phyloP scores from a whole-genome alignment of 1,140 invertebrate genomes.

The Ctenoplectra terminalis region DNA sequence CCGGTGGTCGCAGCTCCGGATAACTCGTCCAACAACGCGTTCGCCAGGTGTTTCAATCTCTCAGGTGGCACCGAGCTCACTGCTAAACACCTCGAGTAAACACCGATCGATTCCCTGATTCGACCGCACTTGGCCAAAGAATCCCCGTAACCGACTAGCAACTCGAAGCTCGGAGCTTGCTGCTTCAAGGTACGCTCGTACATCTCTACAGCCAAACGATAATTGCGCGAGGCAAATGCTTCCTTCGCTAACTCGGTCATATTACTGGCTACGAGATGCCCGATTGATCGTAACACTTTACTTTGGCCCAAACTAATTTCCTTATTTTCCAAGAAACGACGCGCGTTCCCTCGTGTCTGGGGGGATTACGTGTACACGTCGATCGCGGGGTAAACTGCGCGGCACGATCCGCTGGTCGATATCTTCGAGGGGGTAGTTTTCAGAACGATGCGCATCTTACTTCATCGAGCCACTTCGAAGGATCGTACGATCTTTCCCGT shows the following conservation, averaged over 20 bases:
- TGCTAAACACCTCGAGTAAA: conserved; percentile 83
- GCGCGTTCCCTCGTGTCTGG: too few species aligned
- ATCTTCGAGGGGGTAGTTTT: conserved; percentile 31
- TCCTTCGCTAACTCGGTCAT: conserved; percentile 81
- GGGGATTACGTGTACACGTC: conserved; percentile 23
- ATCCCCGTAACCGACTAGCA: conserved; percentile 83
- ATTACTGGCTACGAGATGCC: background rate
- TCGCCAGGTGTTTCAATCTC: conserved; percentile 79
- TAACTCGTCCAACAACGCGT: conserved; percentile 79
- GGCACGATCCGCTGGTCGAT: conserved; percentile 60
- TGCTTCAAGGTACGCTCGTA: conserved; percentile 79
- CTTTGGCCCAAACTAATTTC: background rate
- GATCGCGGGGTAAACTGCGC: conserved; percentile 42
- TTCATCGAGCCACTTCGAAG: background rate
- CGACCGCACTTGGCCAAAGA: conserved; percentile 82
- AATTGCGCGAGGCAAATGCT: conserved; percentile 81
- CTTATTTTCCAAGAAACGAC: background rate
- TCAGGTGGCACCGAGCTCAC: conserved; percentile 80
- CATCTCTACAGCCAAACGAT: conserved; percentile 79
- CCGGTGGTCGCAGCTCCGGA: conserved; percentile 31
- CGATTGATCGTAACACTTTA: background rate
- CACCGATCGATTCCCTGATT: conserved; percentile 82
- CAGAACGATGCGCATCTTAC: conserved; percentile 63
- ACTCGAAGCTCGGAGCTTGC: conserved; percentile 75
- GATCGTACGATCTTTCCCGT: background rate